Conservation (phyloP, 37 sponge, comb jelly and placozoan species). For the Cliona cf. orientalis region DNA sequence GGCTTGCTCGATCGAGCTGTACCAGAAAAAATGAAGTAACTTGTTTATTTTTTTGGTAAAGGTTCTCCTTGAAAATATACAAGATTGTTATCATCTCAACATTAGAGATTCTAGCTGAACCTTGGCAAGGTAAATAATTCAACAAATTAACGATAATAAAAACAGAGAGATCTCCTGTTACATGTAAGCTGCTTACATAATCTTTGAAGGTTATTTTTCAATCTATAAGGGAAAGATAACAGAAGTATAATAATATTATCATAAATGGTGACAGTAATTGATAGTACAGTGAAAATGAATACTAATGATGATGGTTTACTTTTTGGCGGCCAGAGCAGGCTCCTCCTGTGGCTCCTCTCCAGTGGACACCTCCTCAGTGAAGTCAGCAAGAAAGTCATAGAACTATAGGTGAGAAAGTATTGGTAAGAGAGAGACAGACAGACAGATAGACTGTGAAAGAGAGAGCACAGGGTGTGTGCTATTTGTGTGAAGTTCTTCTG, state of each 20-base stretch:
- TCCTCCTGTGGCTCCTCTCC: constrained; percentile 16
- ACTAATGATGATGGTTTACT: too few species aligned
- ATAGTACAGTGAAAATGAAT: too few species aligned
- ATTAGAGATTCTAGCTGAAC: too few species aligned
- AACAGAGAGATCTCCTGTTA: not conserved
- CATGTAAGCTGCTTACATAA: constrained; percentile 8
- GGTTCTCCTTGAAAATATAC: too few species aligned
- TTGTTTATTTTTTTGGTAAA: too few species aligned
- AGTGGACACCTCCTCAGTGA: constrained; percentile 40
- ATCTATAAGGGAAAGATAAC: constrained; percentile 16
- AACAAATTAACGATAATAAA: not conserved
- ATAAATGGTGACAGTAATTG: too few species aligned
- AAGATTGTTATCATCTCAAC: too few species aligned
- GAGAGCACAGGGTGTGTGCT: constrained; percentile 12
- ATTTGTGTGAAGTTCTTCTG: too few species aligned
- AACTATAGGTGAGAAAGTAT: constrained; percentile 18
- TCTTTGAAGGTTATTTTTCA: constrained; percentile 64
- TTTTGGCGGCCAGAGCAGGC: constrained; percentile 30
- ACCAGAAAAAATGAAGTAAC: not conserved
- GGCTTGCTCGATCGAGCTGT: constrained; percentile 45
- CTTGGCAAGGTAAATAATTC: too few species aligned
- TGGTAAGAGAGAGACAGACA: not conserved
- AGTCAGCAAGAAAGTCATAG: constrained; percentile 59
- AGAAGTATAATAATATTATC: not conserved
- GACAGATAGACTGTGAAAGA: not conserved